Evolutionary conservation across 2,797 vertebrate genomes (phyloP), one percentile per base, ranked within the genome.

Genomic region (Danio kyathit): DNA sequence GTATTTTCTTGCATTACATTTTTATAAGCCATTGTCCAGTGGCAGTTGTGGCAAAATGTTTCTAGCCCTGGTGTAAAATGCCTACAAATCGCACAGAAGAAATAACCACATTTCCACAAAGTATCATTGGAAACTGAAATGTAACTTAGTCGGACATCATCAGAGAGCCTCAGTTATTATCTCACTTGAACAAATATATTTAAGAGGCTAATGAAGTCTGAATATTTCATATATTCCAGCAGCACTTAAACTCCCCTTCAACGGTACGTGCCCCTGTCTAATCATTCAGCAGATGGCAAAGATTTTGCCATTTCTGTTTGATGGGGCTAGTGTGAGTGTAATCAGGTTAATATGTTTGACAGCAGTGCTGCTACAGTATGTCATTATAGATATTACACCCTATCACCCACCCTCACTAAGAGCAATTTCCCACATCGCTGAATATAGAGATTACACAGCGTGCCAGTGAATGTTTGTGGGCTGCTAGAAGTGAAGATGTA

Each of bases 291-390:
- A 52, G 44, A 75, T 81, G 54, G 63, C 17, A 51, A 43, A 59
- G 63, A 67, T 57, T 49, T 75, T 9, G 8, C 57, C 17, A 21
- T 79, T 79, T 14, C 6, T 63, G 38, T 71, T 61, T 71, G 57
- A 71, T 71, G 57, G 38, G 57, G 76, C 76, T 40, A 79, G 46
- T 70, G 56, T 51, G 67, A 71, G 66, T 71, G 38, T 52, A 79
- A 79, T 79, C 76, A 70, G 76, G 76, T 63, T 75, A 67, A 81
- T 75, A 74, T 67, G 79, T 74, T 75, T 75, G 72, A 81, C 79
- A 57, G 71, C 63, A 67, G 48, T 52, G 72, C 29, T 71, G 57
- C 66, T 7, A 61, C 67, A 79, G 66, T 71, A n/a, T 80, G 67
- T 72, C 77, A 80, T 80, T 63, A 72, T 38, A 63, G 40, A 80